Evolutionary conservation across 2,888 invertebrate genomes (phyloP).

Genomic region (Drosophila prolongata): DNA sequence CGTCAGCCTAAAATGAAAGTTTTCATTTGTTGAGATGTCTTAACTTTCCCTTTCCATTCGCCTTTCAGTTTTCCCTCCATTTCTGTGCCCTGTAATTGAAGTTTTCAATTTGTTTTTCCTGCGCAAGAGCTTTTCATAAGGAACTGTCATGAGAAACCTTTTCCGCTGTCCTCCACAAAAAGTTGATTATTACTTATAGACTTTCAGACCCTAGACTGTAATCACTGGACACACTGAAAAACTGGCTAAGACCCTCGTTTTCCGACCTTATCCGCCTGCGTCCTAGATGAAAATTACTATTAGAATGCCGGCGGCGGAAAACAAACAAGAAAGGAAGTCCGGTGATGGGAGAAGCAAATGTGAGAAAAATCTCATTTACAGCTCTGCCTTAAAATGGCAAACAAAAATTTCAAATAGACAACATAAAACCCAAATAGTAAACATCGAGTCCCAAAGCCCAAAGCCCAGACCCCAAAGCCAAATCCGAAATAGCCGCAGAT

Average conservation of each 20-base stretch:
- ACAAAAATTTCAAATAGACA: constrained; percentile 33
- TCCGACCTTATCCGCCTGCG: background rate
- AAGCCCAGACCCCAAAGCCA: constrained; percentile 37
- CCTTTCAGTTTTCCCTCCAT: constrained; percentile 25
- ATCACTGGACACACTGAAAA: constrained; percentile 36
- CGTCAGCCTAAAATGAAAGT: constrained; percentile 28
- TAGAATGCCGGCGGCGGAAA: constrained; percentile 44
- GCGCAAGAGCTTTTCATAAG: constrained; percentile 9
- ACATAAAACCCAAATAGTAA: constrained; percentile 15
- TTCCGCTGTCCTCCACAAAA: constrained; percentile 30
- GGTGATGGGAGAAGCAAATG: constrained; percentile 36
- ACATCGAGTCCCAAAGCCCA: background rate
- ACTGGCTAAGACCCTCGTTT: constrained; percentile 3
- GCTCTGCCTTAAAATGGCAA: constrained; percentile 42
- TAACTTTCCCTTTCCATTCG: background rate
- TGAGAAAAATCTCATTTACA: constrained; percentile 47
- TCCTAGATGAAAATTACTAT: constrained; percentile 43
- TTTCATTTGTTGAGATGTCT: constrained; percentile 22
- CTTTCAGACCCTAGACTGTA: constrained; percentile 37
- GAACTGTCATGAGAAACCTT: constrained; percentile 41
- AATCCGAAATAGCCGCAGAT: constrained; percentile 42
- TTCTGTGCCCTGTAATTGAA: constrained; percentile 39
- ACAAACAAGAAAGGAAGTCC: constrained; percentile 14
- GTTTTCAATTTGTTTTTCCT: constrained; percentile 43
- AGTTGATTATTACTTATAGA: constrained; percentile 50